A percentile compares a stretch with the other conserved stretches of the same genome.
These are phyloP conservation scores for Catostomus latipinnis DNA, from an alignment of 2,797 vertebrate genomes.

Conservation along the genomic window DNA sequence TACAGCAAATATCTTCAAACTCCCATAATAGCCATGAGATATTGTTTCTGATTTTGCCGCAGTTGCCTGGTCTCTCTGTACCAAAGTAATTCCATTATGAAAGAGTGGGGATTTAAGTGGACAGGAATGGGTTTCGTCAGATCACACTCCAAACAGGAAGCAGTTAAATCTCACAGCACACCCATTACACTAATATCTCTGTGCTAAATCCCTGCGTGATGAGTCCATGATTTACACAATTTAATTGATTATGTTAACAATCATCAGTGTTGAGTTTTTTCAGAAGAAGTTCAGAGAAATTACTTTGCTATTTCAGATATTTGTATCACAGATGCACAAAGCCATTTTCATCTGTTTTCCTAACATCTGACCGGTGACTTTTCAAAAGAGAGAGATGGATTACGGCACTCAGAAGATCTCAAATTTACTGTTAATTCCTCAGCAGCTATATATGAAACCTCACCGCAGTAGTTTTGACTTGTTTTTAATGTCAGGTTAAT, in stretches of 20 bases:
- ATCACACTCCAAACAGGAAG: not conserved
- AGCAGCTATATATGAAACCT: no score
- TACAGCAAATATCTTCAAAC: slow-evolving; percentile 29
- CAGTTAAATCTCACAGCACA: slow-evolving; percentile 10
- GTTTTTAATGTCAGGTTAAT: no score
- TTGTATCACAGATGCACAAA: no score
- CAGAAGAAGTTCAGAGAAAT: no score
- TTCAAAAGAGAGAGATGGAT: no score
- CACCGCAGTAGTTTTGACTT: no score
- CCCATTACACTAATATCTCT: not conserved
- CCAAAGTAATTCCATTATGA: slow-evolving; percentile 41
- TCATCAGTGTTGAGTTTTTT: not conserved
- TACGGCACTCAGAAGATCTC: no score
- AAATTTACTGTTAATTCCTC: no score
- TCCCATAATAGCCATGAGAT: slow-evolving; percentile 23
- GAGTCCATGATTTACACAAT: not conserved
- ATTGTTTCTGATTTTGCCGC: slow-evolving; percentile 21
- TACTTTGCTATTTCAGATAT: no score
- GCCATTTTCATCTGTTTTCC: no score
- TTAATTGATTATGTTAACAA: not conserved
- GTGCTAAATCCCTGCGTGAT: not conserved
- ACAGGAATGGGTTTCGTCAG: slow-evolving; percentile 36
- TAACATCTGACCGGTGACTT: no score
- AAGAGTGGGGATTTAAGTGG: slow-evolving; percentile 38
- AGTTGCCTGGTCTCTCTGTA: slow-evolving; percentile 35